A percentile compares a stretch with the other conserved stretches of the same genome.
Conservation (phyloP, 1,140 invertebrate genomes). For the Meteorus sp. region DNA sequence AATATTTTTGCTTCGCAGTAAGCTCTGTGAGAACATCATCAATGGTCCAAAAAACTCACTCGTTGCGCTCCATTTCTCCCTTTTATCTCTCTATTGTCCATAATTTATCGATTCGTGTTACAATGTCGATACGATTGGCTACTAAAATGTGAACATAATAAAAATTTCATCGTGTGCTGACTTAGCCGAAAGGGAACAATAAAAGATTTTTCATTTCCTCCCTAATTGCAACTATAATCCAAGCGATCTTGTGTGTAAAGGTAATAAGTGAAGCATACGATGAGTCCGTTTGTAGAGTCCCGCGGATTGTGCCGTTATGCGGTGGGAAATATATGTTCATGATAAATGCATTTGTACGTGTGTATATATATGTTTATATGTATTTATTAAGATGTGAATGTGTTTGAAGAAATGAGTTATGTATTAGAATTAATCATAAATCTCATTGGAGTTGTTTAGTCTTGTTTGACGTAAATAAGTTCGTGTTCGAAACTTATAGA, state of each 20-base stretch:
- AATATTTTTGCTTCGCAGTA: no score
- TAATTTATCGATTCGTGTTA: no score
- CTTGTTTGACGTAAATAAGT: not conserved
- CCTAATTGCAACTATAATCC: not conserved
- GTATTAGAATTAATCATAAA: not conserved
- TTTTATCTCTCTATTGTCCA: no score
- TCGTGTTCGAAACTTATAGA: not conserved
- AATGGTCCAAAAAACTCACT: no score
- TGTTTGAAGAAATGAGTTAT: not conserved
- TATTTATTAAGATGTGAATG: not conserved
- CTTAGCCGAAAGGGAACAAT: no score
- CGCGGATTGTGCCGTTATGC: not conserved
- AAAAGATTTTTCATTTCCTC: not conserved
- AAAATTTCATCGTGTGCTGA: no score
- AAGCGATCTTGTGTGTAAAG: slow-evolving; percentile 1
- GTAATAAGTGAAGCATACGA: not conserved
- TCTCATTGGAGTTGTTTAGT: no score
- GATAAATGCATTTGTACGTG: not conserved
- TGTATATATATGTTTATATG: not conserved
- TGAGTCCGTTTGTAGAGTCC: not conserved
- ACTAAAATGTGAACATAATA: no score
- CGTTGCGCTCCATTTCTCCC: no score
- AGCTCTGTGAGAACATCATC: no score
- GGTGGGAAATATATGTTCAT: slow-evolving; percentile 4
- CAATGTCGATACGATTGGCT: no score